A percentile compares a stretch with the other conserved stretches of the same genome.
Conservation (phyloP, 2,888 invertebrate species). For the Auanema sp. region DNA sequence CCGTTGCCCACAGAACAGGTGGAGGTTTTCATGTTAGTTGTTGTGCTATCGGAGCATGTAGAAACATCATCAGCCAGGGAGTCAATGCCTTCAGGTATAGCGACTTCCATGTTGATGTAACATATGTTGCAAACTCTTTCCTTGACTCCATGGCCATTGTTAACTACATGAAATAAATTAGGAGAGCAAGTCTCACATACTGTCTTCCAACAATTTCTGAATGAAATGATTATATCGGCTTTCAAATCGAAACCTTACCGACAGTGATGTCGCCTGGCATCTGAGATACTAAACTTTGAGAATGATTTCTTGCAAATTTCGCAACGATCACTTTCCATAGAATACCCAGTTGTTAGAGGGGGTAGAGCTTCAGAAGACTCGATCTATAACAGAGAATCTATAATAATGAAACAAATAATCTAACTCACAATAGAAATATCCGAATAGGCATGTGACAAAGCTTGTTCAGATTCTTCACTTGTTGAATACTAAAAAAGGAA, state of each 20-base stretch:
- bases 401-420: background rate
- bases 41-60: no score
- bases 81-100: no score
- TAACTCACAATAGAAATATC: background rate
- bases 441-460: background rate
- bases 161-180: slow-evolving; percentile 22
- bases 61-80: no score
- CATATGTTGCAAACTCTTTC: slow-evolving; percentile 36
- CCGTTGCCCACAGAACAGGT: no score
- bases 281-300: slow-evolving; percentile 18
- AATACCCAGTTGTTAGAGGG: slow-evolving; percentile 2
- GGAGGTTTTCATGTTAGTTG: no score
- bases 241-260: slow-evolving; percentile 13
- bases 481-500: slow-evolving; percentile 1
- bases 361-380: background rate
- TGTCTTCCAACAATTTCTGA: slow-evolving; percentile 32
- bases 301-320: slow-evolving; percentile 22
- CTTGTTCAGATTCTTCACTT: background rate
- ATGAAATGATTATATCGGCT: background rate
- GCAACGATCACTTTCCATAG: slow-evolving; percentile 16
- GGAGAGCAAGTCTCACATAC: slow-evolving; percentile 37
- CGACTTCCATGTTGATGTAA: slow-evolving; percentile 32
- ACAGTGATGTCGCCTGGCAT: slow-evolving; percentile 36
- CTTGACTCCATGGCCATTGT: slow-evolving; percentile 29
- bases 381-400: slow-evolving; percentile 14